phyloP scores from a whole-genome alignment of 2,888 invertebrate genomes.

The Plebejus melissa region DNA sequence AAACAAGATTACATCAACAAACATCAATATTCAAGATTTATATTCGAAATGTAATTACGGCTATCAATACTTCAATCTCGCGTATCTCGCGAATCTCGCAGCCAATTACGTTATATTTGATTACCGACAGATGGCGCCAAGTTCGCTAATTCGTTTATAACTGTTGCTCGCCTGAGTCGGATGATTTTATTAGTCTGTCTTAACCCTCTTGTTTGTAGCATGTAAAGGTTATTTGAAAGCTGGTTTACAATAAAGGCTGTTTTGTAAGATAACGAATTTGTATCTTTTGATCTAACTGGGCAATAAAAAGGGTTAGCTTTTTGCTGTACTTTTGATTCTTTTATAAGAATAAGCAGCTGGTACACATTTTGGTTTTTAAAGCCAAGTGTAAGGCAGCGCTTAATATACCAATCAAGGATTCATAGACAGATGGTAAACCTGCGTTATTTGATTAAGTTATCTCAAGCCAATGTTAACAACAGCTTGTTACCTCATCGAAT shows the following conservation, averaged over 20 bases:
- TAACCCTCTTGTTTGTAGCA: background rate
- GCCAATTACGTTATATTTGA: constrained; percentile 68
- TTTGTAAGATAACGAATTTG: background rate
- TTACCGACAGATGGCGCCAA: constrained; percentile 69
- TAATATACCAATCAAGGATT: background rate
- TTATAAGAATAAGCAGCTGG: too few species aligned
- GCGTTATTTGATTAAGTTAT: background rate
- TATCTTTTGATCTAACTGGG: background rate
- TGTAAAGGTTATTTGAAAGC: background rate
- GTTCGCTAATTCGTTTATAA: constrained; percentile 69
- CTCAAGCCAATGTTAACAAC: background rate
- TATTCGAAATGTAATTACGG: constrained; percentile 3
- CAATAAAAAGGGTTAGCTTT: background rate
- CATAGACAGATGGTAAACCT: background rate
- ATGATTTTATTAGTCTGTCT: background rate
- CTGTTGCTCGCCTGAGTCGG: constrained; percentile 42
- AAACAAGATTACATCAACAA: constrained; percentile 23
- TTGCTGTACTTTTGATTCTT: too few species aligned
- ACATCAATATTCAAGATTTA: constrained; percentile 31
- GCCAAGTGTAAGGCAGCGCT: background rate
- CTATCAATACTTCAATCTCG: constrained; percentile 44
- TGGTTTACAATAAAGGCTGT: background rate
- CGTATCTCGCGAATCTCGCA: constrained; percentile 62
- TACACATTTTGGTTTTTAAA: background rate
- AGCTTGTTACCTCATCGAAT: too few species aligned